These are phyloP conservation scores for Drosophila monieri DNA, from an alignment of 2,888 invertebrate species.

Conservation along the genomic window DNA sequence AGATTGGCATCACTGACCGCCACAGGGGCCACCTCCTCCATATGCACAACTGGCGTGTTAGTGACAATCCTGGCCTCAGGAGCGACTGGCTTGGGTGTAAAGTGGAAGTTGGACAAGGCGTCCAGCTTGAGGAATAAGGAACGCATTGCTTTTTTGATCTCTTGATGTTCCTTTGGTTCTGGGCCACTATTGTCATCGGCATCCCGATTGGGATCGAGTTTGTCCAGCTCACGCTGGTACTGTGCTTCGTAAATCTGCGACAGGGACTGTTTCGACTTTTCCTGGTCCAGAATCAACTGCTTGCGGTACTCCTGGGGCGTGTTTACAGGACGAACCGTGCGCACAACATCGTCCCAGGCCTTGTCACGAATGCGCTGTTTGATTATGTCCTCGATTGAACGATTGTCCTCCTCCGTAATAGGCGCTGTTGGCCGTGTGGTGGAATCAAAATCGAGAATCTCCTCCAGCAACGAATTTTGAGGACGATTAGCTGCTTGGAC, in stretches of 20 bases:
- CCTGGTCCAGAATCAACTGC: constrained; percentile 93
- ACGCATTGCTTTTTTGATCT: constrained; percentile 90
- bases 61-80: constrained; percentile 95
- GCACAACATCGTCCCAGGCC: constrained; percentile 96
- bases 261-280: constrained; percentile 96
- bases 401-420: constrained; percentile 95
- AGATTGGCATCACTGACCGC: constrained; percentile 93
- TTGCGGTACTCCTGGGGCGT: constrained; percentile 94
- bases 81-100: constrained; percentile 93
- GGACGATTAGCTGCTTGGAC: constrained; percentile 91
- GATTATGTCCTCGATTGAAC: constrained; percentile 95
- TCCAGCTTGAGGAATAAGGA: constrained; percentile 93
- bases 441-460: constrained; percentile 95
- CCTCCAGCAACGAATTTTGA: constrained; percentile 95
- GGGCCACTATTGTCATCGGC: constrained; percentile 85
- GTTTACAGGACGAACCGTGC: constrained; percentile 93
- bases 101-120: constrained; percentile 96
- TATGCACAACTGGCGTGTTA: constrained; percentile 94
- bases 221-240: constrained; percentile 88
- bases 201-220: constrained; percentile 74
- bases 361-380: constrained; percentile 95
- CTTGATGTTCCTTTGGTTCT: constrained; percentile 90
- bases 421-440: constrained; percentile 93
- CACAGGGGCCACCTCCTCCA: constrained; percentile 98
- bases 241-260: constrained; percentile 97